Conservation (phyloP, 35 echinoderm and acorn worm species). For the Ptychodera flava region DNA sequence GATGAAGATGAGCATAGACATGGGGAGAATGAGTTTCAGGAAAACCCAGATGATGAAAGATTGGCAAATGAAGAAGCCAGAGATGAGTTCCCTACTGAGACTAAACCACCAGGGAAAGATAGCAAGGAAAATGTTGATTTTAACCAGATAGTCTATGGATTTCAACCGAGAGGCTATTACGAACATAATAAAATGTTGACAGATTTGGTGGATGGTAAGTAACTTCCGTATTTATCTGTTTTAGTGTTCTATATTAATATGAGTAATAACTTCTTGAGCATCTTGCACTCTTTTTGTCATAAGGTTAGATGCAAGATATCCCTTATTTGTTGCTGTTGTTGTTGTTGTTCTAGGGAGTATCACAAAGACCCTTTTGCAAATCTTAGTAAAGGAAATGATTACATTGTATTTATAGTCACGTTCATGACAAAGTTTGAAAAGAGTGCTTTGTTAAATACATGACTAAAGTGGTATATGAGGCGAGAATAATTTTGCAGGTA, state of each 20-base stretch:
- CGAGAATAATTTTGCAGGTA: too few relatives aligned
- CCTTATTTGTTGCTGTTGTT: not conserved
- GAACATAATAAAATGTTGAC: conserved; percentile 77
- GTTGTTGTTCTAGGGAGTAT: not conserved
- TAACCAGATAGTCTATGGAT: conserved; percentile 42
- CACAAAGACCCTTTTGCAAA: too few relatives aligned
- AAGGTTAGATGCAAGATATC: not conserved
- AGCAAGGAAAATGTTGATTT: not conserved
- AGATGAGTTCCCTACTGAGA: not conserved
- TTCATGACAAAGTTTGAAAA: too few relatives aligned
- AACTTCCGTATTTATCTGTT: too few relatives aligned
- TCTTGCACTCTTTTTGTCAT: not conserved
- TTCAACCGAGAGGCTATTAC: conserved; percentile 48
- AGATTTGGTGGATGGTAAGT: conserved; percentile 73
- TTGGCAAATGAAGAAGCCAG: not conserved
- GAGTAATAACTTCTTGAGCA: too few relatives aligned
- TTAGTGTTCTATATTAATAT: too few relatives aligned
- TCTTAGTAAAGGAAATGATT: too few relatives aligned
- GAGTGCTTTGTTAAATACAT: too few relatives aligned
- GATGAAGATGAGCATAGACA: not conserved
- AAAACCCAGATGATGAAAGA: not conserved
- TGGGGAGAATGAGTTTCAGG: not conserved
- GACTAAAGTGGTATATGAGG: too few relatives aligned
- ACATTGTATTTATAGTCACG: too few relatives aligned
- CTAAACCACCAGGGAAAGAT: not conserved